Evolutionary conservation across 2,888 invertebrate genomes (phyloP).

Genomic region (Deilephila elpenor): DNA sequence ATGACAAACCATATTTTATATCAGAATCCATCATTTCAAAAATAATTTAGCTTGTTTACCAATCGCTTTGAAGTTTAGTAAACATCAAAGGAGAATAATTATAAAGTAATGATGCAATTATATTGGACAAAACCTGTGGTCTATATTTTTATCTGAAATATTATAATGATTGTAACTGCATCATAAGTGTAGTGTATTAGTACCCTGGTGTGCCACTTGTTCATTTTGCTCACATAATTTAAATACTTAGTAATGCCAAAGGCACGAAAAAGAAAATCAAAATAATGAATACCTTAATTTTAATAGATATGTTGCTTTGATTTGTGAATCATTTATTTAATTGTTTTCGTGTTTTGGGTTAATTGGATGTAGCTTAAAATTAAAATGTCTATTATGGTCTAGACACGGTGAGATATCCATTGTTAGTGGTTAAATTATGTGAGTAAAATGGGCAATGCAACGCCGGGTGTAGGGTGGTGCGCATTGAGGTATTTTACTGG

Average conservation of each 20-base stretch:
- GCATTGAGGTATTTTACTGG: too few species aligned
- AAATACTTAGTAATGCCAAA: background rate
- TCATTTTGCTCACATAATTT: background rate
- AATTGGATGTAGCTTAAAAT: too few species aligned
- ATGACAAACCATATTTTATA: background rate
- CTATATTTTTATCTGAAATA: background rate
- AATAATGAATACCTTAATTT: too few species aligned
- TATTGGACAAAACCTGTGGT: background rate
- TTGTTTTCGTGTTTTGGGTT: too few species aligned
- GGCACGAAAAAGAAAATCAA: background rate
- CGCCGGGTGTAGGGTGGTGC: too few species aligned
- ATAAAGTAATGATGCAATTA: background rate
- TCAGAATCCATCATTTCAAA: background rate
- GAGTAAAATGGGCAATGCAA: too few species aligned
- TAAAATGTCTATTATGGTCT: too few species aligned
- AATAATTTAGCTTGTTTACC: slow-evolving; percentile 17
- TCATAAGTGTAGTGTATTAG: background rate
- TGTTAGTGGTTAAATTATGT: too few species aligned
- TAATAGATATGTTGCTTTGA: too few species aligned
- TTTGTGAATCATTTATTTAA: too few species aligned
- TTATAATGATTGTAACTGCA: background rate
- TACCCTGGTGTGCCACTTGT: background rate
- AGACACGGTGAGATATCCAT: too few species aligned
- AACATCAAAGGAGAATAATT: background rate
- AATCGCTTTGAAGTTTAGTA: slow-evolving; percentile 1